phyloP scores from a whole-genome alignment of 2,797 vertebrate genomes.

The Gymnothorax reevesii region DNA sequence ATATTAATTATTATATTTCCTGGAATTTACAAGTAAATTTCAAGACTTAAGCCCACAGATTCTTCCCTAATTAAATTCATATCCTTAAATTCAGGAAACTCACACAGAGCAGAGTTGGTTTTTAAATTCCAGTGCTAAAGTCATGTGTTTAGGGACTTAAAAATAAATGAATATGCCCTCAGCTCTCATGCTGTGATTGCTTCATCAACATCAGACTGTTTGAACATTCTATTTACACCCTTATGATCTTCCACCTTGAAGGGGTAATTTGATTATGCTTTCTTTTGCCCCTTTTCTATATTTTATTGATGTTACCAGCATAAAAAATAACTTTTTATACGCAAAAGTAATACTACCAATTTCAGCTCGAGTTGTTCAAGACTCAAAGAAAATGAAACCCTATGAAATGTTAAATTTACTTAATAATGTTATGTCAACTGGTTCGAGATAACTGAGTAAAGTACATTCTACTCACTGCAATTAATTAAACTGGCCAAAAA shows the following conservation, averaged over 20 bases:
- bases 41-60: neutral
- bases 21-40: neutral
- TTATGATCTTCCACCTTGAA: neutral
- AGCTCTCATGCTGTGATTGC: neutral
- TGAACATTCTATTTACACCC: neutral
- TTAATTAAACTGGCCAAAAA: no score
- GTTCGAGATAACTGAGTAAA: no score
- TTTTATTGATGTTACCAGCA: neutral
- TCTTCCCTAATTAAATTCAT: neutral
- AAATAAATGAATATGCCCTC: no score
- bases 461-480: no score
- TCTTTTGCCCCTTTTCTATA: neutral
- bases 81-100: neutral
- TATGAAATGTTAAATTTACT: no score
- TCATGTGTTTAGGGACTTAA: no score
- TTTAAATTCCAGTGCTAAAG: neutral
- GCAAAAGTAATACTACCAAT: neutral
- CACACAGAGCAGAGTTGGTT: neutral
- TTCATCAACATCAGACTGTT: neutral
- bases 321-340: neutral
- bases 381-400: neutral
- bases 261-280: neutral
- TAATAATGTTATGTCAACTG: no score
- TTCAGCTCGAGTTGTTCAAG: neutral
- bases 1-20: neutral